phyloP scores from a whole-genome alignment of 1,140 invertebrate genomes.

The Bombus terrestris region DNA sequence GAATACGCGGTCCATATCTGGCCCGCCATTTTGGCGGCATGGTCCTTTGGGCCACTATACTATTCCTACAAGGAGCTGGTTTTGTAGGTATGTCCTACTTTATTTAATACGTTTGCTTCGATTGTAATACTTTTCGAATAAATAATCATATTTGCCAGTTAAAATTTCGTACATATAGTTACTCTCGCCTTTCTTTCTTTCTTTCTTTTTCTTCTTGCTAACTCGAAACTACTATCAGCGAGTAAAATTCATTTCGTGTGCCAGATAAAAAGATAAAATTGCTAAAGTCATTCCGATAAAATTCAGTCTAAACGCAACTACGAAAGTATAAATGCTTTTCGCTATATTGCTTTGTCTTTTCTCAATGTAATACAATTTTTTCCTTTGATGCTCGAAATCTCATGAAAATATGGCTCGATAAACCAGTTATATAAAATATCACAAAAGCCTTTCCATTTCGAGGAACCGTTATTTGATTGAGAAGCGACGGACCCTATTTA shows the following conservation, averaged over 20 bases:
- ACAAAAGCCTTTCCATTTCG: neutral
- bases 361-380: neutral
- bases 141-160: too few species aligned
- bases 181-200: too few species aligned
- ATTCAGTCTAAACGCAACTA: too few species aligned
- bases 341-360: neutral
- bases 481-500: neutral
- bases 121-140: too few species aligned
- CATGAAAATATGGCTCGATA: neutral
- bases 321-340: neutral
- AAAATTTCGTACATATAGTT: too few species aligned
- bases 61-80: slow-evolving; percentile 83
- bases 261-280: too few species aligned
- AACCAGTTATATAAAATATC: neutral
- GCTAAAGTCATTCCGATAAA: too few species aligned
- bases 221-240: too few species aligned
- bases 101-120: neutral
- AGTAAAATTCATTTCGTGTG: too few species aligned
- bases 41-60: slow-evolving; percentile 83
- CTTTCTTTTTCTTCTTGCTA: too few species aligned
- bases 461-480: neutral
- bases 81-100: slow-evolving; percentile 75
- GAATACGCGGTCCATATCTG: slow-evolving; percentile 76
- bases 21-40: slow-evolving; percentile 80
- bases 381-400: neutral